Base-by-base conservation (phyloP, 2,113 vertebrate genomes). In the Rhodinocichla rosea region DNA sequence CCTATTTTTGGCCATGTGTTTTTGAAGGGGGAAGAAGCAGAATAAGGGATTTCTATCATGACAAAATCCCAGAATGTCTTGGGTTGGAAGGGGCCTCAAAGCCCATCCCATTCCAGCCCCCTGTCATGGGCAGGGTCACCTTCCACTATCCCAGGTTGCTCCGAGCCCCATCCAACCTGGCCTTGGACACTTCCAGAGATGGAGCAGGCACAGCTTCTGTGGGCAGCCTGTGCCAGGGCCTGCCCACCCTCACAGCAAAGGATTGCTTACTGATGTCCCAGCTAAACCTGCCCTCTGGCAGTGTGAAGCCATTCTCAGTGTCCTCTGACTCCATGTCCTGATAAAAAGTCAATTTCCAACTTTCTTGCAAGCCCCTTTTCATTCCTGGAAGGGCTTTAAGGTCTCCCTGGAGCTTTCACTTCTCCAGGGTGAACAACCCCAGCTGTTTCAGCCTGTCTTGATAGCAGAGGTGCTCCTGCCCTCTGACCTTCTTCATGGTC, bases 101-200 rank as follows among this genome's bases (percentile, higher is more conserved):
- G 6, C n/a, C 15, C 20, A 47, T 22, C 15, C 52, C 2, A 1
- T 67, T 35, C 47, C 62, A 68, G 2, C 5, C 2, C 28, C 60
- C 15, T 89, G 52, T 33, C 26, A 37, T 28, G 11, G 15, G 12
- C 52, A 74, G 52, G 52, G 33, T 4, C 37, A 52, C 33, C 6
- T 74, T n/a, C 15, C 37, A 30, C 37, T 45, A 7, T 7, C 9
- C 33, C 60, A 65, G 28, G 28, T n/a, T 7, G 4, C 7, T 75
- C 28, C n/a, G 45, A 60, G 39, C 28, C 39, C 24, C 2, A 0
- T 53, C 45, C 45, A 40, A 0, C 30, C 30, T 62, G 55, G n/a
- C 40, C 11, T 47, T 30, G 52, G 15, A 39, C 52, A 8, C 24
- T 39, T 32, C 10, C 39, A 75, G 39, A 15, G 20, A 13, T 68